These are phyloP conservation scores for Turnix velox DNA, from an alignment of 2,113 vertebrate species.

Conservation along the genomic window DNA sequence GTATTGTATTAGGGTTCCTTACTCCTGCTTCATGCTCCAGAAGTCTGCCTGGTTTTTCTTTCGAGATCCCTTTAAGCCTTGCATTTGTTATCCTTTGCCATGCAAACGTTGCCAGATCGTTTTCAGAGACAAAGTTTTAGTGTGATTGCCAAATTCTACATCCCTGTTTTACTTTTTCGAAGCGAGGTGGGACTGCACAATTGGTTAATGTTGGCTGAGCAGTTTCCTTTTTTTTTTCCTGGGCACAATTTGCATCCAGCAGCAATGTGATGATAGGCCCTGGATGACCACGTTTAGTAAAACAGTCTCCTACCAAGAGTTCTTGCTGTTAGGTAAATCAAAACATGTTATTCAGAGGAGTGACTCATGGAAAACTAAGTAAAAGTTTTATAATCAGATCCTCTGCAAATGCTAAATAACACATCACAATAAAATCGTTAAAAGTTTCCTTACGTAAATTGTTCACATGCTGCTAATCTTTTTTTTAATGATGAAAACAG, in stretches of 20 bases:
- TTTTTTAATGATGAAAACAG: background rate
- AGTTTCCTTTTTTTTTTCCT: background rate
- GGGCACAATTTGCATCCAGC: background rate
- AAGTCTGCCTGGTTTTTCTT: conserved; percentile 21
- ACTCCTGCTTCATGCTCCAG: conserved; percentile 51
- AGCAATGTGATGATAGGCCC: background rate
- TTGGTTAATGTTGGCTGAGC: background rate
- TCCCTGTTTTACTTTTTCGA: background rate
- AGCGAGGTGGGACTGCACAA: background rate
- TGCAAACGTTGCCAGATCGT: background rate
- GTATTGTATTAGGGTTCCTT: conserved; percentile 5
- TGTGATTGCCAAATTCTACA: background rate
- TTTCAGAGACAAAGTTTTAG: background rate
- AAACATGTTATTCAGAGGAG: background rate
- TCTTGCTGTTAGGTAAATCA: conserved; percentile 28
- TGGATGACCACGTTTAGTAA: conserved; percentile 2
- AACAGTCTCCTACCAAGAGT: background rate
- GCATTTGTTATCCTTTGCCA: background rate
- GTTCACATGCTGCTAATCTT: conserved; percentile 3
- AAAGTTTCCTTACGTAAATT: background rate
- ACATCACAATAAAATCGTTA: background rate
- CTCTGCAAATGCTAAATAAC: background rate
- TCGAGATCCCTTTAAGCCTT: background rate
- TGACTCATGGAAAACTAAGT: background rate
- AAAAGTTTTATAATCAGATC: background rate